Base-by-base conservation (phyloP, 2,797 vertebrate genomes). In the Cetoscarus ocellatus region DNA sequence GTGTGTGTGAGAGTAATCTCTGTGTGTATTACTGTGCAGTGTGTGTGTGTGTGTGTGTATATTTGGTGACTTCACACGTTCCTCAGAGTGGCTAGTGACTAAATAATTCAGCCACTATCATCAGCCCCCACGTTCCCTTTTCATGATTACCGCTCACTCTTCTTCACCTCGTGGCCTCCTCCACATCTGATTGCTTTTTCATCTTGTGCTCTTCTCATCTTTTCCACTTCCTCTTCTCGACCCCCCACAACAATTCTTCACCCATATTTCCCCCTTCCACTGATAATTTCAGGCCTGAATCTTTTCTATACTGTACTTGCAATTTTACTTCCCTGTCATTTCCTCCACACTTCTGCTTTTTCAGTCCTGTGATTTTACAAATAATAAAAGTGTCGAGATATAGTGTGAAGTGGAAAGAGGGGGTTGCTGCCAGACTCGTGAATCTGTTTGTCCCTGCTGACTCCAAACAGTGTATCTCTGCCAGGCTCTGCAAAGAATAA, bases 81-180 rank as follows among this genome's bases (percentile, higher is more conserved):
- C 48, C 51, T 71, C 55, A 35, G 52, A 68, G 62, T 50, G 69
- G 17, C 70, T 66, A 2, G 8, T 44, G 71, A 56, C 58, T 83
- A 47, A 81, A 82, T 85, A 67, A 86, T 88, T 87, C 56, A 87
- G 45, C 55, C 38, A 3, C 57, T 35, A 72, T 70, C 59, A 60
- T 54, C 51, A 58, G 36, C 61, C 59, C 60, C 68, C 67, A 54
- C 67, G 44, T 65, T 80, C 61, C 66, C 58, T 68, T 75, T 67
- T 64, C 60, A 79, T 63, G 61, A 70, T 65, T 78, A 49, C 7
- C 11, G 1, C 52, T 70, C 66, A 43, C 5, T 51, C 52, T 57
- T 44, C 36, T 50, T 77, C 65, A 49, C 67, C 65, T 72, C 40
- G 76, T 10, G 19, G 49, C 8, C 7, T 61, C 38, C 27, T 44